Conservation (phyloP, 2,888 invertebrate species). For the Thecocarcelia acutangulata region DNA sequence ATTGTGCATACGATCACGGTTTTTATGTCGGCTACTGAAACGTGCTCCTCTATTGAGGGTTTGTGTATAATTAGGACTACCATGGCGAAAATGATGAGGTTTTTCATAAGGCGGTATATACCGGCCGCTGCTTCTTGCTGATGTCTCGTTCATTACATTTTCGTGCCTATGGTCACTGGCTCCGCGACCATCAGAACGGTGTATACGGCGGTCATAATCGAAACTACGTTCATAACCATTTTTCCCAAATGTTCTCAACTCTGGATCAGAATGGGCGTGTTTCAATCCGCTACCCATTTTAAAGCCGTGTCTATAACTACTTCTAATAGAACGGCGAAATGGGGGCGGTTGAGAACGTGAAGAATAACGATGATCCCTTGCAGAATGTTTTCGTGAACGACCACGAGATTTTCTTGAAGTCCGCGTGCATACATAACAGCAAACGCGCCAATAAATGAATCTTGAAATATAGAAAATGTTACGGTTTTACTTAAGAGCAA, state of each 20-base stretch:
- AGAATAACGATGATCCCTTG: conserved; percentile 73
- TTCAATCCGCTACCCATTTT: conserved; percentile 82
- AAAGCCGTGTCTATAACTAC: conserved; percentile 85
- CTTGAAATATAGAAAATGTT: conserved; percentile 79
- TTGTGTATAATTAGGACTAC: conserved; percentile 70
- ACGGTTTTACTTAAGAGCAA: not conserved
- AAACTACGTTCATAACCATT: conserved; percentile 76
- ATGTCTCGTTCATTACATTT: conserved; percentile 40
- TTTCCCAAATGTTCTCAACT: conserved; percentile 81
- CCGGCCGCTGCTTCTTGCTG: conserved; percentile 65
- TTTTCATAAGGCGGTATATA: conserved; percentile 73
- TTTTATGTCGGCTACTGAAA: conserved; percentile 76
- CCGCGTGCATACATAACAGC: conserved; percentile 93
- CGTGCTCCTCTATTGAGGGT: conserved; percentile 76
- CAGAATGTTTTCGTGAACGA: conserved; percentile 74
- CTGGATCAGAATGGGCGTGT: conserved; percentile 88
- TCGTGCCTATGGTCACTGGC: conserved; percentile 67
- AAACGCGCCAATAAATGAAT: conserved; percentile 95
- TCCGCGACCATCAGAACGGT: conserved; percentile 68
- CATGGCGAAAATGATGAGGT: conserved; percentile 70
- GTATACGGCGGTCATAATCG: conserved; percentile 71
- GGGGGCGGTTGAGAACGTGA: conserved; percentile 82
- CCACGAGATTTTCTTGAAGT: conserved; percentile 84
- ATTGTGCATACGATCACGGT: conserved; percentile 80
- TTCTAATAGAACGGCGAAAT: conserved; percentile 83